Evolutionary conservation across 2,888 invertebrate genomes (phyloP).

Genomic region (Synanthedon vespiformis): DNA sequence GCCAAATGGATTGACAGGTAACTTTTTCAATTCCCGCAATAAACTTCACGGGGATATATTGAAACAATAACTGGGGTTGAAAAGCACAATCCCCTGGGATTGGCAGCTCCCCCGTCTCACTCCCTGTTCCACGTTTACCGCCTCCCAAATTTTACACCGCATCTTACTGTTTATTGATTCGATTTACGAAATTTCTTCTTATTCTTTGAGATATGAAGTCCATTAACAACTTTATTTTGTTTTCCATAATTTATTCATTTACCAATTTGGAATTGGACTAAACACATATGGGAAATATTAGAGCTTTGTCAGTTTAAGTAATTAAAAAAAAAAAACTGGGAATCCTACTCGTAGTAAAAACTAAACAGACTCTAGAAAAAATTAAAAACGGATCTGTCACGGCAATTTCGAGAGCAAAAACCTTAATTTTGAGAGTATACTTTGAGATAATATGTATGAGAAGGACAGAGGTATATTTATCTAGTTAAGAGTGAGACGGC

Average conservation of each 20-base stretch:
- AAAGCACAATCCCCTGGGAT: constrained; percentile 38
- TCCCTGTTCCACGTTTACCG: background rate
- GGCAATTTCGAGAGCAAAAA: background rate
- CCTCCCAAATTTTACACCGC: constrained; percentile 10
- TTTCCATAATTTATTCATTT: too few species aligned
- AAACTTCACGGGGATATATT: constrained; percentile 48
- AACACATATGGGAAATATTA: too few species aligned
- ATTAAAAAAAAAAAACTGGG: too few species aligned
- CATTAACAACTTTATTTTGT: background rate
- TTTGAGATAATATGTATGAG: constrained; percentile 2
- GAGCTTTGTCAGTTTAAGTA: too few species aligned
- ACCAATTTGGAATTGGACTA: too few species aligned
- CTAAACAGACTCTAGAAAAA: background rate
- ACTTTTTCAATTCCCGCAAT: constrained; percentile 28
- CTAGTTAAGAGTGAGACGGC: constrained; percentile 10
- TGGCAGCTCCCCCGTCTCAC: constrained; percentile 13
- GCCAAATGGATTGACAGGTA: constrained; percentile 3
- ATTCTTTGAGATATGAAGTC: constrained; percentile 10
- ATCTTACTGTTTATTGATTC: constrained; percentile 42
- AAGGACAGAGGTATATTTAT: background rate
- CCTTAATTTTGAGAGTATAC: background rate
- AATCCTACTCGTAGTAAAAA: background rate
- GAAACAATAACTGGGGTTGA: constrained; percentile 63
- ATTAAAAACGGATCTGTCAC: background rate
- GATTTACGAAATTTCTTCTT: constrained; percentile 35